These are phyloP conservation scores for Fulica atra DNA, from an alignment of 2,113 vertebrate species.

Conservation along the genomic window DNA sequence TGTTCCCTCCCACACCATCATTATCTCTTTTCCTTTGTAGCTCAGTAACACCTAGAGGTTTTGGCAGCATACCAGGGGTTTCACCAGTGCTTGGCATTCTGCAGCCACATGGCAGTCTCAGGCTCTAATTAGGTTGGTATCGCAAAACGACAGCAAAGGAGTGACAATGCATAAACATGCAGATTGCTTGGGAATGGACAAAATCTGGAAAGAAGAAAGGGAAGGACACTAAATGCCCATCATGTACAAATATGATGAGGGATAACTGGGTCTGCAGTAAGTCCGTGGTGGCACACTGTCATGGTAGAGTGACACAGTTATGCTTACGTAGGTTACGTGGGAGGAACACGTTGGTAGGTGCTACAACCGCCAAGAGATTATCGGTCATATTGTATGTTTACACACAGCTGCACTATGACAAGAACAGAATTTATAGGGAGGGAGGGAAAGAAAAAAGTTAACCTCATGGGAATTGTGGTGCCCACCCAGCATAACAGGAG, in stretches of 20 bases:
- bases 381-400: background rate
- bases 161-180: background rate
- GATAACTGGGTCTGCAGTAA: background rate
- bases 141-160: background rate
- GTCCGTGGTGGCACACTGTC: background rate
- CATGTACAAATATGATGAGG: background rate
- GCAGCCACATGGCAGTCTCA: background rate
- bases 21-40: constrained; percentile 20
- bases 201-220: background rate
- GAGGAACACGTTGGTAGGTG: background rate
- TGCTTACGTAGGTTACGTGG: background rate
- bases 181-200: background rate
- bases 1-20: background rate
- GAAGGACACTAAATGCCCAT: background rate
- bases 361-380: background rate
- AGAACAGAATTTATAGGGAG: background rate
- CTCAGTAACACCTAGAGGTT: constrained; percentile 17
- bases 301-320: background rate
- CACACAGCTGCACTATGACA: background rate
- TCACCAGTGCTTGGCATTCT: background rate
- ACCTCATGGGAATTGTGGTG: background rate
- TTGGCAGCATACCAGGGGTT: constrained; percentile 4
- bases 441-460: background rate
- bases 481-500: background rate
- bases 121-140: background rate